Base-by-base conservation (phyloP, 2,797 vertebrate species). In the Mionectes olivaceus region DNA sequence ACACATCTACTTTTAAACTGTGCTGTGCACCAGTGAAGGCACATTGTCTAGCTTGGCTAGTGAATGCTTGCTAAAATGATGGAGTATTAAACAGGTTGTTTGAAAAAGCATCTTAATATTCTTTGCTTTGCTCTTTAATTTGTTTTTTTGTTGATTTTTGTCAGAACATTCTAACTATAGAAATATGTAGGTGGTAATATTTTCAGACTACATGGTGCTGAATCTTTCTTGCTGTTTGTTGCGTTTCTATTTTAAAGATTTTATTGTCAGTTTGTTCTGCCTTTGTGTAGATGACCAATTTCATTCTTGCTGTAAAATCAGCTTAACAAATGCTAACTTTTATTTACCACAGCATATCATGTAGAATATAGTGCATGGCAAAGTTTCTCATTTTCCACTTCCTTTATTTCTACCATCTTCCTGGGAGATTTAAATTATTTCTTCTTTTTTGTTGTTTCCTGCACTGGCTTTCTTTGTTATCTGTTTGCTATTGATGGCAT, bases 381-480 rank as follows among this genome's bases (percentile, higher is more conserved):
- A 79, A 69, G 33, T 32, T 28, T 10, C 7, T 89, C 49, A 28
- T 89, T 88, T 37, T 90, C 83, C 87, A 46, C 39, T 81, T 82
- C 57, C 24, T 83, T 93, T 63, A 75, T 89, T 88, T 90, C 85
- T 88, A 0, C 79, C 73, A 81, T 83, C 60, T 95, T 91, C 39
- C 67, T 64, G 59, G 63, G 80, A 79, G 14, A 84, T 73, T 59
- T 81, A 91, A 90, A 78, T 63, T 60, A 59, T 78, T 91, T 91
- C 79, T 96, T 91, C 68, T 80, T 92, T 84, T 89, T 67, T 78
- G 55, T 90, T 89, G 76, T 92, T 95, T 93, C 65, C 82, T 81
- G 52, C 53, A 32, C 84, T 89, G 94, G 76, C 90, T 96, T 87
- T 68, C 82, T 94, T 81, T 93, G 46, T 87, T 96, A 57, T 89